Evolutionary conservation across 2,888 invertebrate genomes (phyloP), one percentile per base, ranked within the genome.

Genomic region (Drosophila picticornis): DNA sequence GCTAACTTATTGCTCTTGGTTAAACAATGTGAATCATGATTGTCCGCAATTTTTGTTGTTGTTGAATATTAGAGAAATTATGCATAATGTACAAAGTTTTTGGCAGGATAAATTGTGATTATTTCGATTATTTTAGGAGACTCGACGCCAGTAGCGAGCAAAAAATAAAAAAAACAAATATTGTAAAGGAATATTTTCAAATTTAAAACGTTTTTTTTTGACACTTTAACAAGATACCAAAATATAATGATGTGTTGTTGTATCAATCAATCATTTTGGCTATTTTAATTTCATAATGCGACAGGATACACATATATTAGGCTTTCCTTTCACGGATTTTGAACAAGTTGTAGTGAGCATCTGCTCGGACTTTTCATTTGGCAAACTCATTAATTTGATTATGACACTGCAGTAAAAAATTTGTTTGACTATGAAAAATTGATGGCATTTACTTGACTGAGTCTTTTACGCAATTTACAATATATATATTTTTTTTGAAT

Each of bases 381-480:
- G 75, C 60, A 60, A 81, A 75, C 62, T 80, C 77, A 77, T 78
- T 85, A 70, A 78, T 85, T 83, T 85, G 78, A 83, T 90, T 88
- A 84, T 90, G 80, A 88, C 85, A 77, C 70, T 59, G 80, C 85
- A 79, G 59, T 76, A 63, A 80, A 82, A 76, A 77, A 32, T 70
- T 52, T 66, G 71, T 75, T 74, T 66, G 73, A 70, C 73, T 73
- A 72, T 77, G 72, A 74, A 83, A 88, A 80, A 84, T 83, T 73
- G 75, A 77, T 82, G 75, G 53, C 63, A 70, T 75, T 62, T 64
- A 36, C 53, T 80, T 60, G 68, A 68, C 46, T 78, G 59, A 43
- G 29, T 32, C 27, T 66, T 58, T 40, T 32, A 55, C 59, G 58
- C 50, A 74, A 71, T 75, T 77, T 59, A 40, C 62, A 53, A 5